Conservation (phyloP, 2,113 vertebrate genomes). For the Scopus umbretta region DNA sequence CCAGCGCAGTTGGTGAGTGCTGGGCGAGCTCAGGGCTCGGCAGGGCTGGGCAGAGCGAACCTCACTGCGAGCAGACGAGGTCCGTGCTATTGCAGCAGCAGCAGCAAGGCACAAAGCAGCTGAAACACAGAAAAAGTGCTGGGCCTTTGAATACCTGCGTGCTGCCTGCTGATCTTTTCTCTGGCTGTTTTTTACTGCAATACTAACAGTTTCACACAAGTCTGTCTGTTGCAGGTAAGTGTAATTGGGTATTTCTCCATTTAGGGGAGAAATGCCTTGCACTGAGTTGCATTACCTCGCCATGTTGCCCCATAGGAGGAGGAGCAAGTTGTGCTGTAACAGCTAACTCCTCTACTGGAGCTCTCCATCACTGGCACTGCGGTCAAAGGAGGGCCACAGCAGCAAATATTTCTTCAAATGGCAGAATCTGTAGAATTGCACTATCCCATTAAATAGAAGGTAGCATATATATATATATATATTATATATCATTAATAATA, state of each 20-base stretch:
- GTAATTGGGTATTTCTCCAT: background rate
- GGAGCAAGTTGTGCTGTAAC: background rate
- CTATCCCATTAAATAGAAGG: background rate
- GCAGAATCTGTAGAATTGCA: background rate
- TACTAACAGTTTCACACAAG: background rate
- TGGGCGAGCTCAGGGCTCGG: background rate
- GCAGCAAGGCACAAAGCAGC: background rate
- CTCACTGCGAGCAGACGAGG: background rate
- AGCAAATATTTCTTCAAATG: background rate
- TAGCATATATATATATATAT: no score
- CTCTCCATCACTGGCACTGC: fast-evolving
- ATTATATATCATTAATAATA: no score
- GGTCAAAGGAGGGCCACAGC: fast-evolving
- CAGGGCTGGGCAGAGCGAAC: background rate
- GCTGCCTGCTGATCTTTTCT: background rate
- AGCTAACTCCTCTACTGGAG: no score
- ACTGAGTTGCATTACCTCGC: background rate
- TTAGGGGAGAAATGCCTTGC: background rate
- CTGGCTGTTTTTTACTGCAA: background rate
- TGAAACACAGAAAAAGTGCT: background rate
- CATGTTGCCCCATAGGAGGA: background rate
- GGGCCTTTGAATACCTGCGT: background rate
- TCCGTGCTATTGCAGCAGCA: background rate
- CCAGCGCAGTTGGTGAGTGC: background rate
- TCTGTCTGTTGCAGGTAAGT: background rate